Evolutionary conservation across 2,113 vertebrate species (phyloP), one percentile per base, ranked within the genome.

Genomic region (Hemicordylus capensis): DNA sequence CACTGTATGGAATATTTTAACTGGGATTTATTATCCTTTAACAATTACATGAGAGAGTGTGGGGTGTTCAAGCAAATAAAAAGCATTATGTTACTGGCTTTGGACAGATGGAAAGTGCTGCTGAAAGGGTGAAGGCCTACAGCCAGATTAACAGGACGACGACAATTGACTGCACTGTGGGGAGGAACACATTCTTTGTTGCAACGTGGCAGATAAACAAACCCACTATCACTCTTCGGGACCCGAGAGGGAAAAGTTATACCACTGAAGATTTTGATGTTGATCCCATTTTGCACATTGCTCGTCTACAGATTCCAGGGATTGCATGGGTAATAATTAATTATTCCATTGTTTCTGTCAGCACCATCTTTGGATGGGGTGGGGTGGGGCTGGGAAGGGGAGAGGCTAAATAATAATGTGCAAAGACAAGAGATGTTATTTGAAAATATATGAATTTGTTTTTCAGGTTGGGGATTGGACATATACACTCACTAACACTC

Each of bases 171-270:
- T 58, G 31, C 1, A 75, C 89, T 2, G 81, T 96, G 86, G 96
- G 96, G 73, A 96, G 94, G 6, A 85, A 95, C 44, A 97, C 96
- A 0, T 14, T 81, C 31, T 96, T 96, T 81, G 86, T 93, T n/a
- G 83, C 95, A n/a, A 93, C 83, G 0, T 96, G 96, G 95, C 90
- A 94, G 87, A 80, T 1, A 1, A 14, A 48, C 11, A 83, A 76
- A 24, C 95, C 95, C 9, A 73, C 67, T 12, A 88, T 95, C 54
- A 26, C 42, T 2, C 63, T 97, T 34, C 19, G 39, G 59, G 92
- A 94, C 75, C 95, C 96, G 24, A 87, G 7, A 58, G 94, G 95
- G 82, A 89, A 74, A 70, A 89, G 44, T 72, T 96, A 95, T 54
- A 11, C n/a, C 70, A 81, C 67, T 17, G 17, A 37, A 69, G 28